Base-by-base conservation (phyloP, 1,140 invertebrate species). In the Megalopta genalis region DNA sequence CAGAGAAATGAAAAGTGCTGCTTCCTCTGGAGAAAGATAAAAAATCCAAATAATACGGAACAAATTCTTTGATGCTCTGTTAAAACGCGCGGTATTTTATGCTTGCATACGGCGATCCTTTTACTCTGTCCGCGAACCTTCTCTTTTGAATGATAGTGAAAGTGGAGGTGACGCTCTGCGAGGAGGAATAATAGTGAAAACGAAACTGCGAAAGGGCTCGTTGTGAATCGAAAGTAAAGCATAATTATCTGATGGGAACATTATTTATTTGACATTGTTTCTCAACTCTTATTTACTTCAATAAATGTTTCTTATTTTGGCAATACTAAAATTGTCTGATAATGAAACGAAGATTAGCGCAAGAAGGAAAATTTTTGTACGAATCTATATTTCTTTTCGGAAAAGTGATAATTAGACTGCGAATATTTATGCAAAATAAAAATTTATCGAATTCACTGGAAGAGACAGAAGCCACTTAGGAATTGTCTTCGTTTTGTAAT, bases 1-100 rank as follows among this genome's bases (percentile, higher is more conserved):
- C n/a, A 4, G 37, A 18, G 23, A 75, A 25, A 37, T 27, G 73
- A 18, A 46, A 49, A 68, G 25, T 49, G 46, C 52, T 25, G 27
- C 39, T 42, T 23, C 27, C 32, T 16, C 9, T 21, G 49, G 6
- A 18, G 4, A 6, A 60, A 60, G 39, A 21, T 16, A 52, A 27
- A 39, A 42, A 27, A 23, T 25, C 25, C 14, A 23, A 60, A 76
- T 68, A 67, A 76, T 66, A 59, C 39, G 37, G 52, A 66, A 52
- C 9, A 57, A 57, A 46, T n/a, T 52, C 49, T 52, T 9, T 7
- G n/a, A 32, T 14, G 72, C 23, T 32, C 32, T 32, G 21, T 59
- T 66, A 63, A 75, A 59, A 49, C 42, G 3, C 37, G 65, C 14
- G 52, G 32, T 64, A 65, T 80, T 80, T 80, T 67, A 46, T 66